phyloP scores from a whole-genome alignment of 2,888 invertebrate species.

The Cordylochernes scorpioides region DNA sequence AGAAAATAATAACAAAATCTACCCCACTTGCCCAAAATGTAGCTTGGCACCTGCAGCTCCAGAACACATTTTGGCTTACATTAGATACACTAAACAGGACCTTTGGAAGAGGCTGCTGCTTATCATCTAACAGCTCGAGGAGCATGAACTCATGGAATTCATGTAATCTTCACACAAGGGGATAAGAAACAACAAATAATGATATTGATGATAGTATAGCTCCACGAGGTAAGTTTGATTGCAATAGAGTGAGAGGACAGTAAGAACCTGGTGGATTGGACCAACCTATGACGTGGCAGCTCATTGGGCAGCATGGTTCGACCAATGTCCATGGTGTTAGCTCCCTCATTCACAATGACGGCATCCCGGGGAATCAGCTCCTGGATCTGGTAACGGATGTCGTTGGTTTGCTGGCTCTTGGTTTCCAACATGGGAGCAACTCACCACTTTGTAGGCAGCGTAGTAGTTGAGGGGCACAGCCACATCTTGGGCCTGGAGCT shows the following conservation, averaged over 20 bases:
- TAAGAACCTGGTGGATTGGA: background rate
- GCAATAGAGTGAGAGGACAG: background rate
- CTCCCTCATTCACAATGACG: conserved; percentile 83
- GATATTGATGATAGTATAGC: background rate
- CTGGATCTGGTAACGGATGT: conserved; percentile 17
- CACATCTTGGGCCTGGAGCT: conserved; percentile 38
- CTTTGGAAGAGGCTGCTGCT: too few species aligned
- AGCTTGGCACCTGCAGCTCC: too few species aligned
- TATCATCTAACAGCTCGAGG: too few species aligned
- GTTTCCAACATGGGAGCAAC: too few species aligned
- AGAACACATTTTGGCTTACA: too few species aligned
- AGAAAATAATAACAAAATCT: too few species aligned
- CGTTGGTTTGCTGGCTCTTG: too few species aligned
- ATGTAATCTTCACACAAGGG: too few species aligned
- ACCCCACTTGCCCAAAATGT: too few species aligned
- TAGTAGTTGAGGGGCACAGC: conserved; percentile 70
- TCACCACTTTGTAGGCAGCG: conserved; percentile 55
- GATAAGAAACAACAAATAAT: too few species aligned
- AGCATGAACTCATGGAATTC: too few species aligned
- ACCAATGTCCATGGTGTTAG: conserved; percentile 96
- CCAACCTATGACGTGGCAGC: conserved; percentile 38
- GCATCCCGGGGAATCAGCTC: conserved; percentile 31
- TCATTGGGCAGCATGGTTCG: conserved; percentile 58
- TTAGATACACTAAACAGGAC: too few species aligned
- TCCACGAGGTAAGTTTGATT: background rate